Base-by-base conservation (phyloP, 2,888 invertebrate species). In the Linnaemya vulpina region DNA sequence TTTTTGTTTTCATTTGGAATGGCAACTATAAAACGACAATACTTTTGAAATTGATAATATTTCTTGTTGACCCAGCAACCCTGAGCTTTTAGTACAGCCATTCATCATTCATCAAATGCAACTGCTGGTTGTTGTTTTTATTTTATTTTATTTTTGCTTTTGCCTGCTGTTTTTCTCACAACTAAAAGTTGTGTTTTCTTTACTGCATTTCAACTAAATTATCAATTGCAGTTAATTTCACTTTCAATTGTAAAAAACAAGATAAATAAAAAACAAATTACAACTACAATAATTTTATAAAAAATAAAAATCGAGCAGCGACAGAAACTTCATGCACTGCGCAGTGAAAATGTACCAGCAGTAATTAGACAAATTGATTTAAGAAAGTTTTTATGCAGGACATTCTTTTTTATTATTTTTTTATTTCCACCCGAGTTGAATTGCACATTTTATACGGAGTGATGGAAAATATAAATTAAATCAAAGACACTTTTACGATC, bases 301-400 rank as follows among this genome's bases (percentile, higher is more conserved):
- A 43, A 43, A 13, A 46, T 46, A 46, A 4, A 35, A 22, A 40
- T 10, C 40, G 40, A 40, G 11, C 11, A 40, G 51, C 13, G 30
- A 20, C 62, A 38, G 62, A 8, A 49, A 74, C 51, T 62, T 46
- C 43, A 76, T 11, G 46, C 68, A 65, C 38, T 55, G 62, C 43
- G 46, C 7, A 71, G 35, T 71, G 58, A 51, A n/a, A 77, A 76
- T 71, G 30, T 20, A 22, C 53, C 68, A 68, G n/a, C 15, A 74
- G 62, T 82, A 83, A 83, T 83, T 83, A 77, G 49, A 83, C 71
- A 65, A 83, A 83, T 77, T 77, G 65, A 83, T 77, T 83, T 71
- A 65, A 83, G 58, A 65, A 83, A 80, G 65, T 76, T 71, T 82
- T 76, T 71, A 71, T 71, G 55, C 71, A 73, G 60, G 63, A 63